Evolutionary conservation across 1,140 invertebrate species (phyloP).

Genomic region (Cheumatopsyche charites): DNA sequence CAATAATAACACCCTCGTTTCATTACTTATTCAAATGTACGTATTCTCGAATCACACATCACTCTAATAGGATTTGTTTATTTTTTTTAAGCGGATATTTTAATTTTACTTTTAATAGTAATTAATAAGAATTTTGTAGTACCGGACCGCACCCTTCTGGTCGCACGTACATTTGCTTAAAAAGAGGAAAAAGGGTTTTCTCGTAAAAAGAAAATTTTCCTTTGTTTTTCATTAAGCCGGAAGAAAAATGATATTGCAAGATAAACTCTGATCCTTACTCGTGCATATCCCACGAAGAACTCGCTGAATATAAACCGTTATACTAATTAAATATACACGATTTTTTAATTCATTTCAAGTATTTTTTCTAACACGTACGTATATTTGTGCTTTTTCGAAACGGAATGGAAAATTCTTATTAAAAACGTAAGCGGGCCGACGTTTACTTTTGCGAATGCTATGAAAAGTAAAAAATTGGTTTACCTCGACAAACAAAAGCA

Average conservation of each 20-base stretch:
- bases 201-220: constrained; percentile 5
- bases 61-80: background rate
- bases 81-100: background rate
- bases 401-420: background rate
- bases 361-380: too few relatives aligned
- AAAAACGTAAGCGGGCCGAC: background rate
- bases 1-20: background rate
- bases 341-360: too few relatives aligned
- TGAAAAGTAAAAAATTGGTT: constrained; percentile 15
- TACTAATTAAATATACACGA: too few relatives aligned
- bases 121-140: background rate
- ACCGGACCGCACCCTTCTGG: constrained; percentile 1
- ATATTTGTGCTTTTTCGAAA: too few relatives aligned
- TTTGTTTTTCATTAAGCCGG: constrained; percentile 20
- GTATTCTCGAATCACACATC: background rate
- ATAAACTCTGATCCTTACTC: constrained; percentile 11
- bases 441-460: background rate
- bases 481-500: constrained; percentile 15
- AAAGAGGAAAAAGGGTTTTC: constrained; percentile 6
- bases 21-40: background rate
- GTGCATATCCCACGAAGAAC: background rate
- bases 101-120: background rate
- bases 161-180: constrained; percentile 6
- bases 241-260: constrained; percentile 17
- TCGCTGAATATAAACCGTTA: too few relatives aligned